These are phyloP conservation scores for Sinotaia quadrata DNA, from an alignment of 2,888 invertebrate genomes.

Conservation along the genomic window DNA sequence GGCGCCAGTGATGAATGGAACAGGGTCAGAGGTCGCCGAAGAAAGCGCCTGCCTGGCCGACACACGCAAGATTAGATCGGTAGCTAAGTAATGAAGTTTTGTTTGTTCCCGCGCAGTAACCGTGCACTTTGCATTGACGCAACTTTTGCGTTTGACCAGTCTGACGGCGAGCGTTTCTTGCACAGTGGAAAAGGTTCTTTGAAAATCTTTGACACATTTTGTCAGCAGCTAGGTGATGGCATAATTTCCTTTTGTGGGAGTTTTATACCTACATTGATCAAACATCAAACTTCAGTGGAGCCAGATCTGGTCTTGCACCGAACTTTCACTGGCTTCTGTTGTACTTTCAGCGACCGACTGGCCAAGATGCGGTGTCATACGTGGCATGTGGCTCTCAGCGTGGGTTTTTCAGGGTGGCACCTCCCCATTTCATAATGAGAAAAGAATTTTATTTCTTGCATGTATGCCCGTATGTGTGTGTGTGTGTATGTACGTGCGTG, in stretches of 20 bases:
- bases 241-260: background rate
- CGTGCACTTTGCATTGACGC: background rate
- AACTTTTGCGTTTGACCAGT: too few relatives aligned
- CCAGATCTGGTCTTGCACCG: background rate
- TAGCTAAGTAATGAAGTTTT: constrained; percentile 37
- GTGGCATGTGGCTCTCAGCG: too few relatives aligned
- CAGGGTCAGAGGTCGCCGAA: constrained; percentile 26
- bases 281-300: too few relatives aligned
- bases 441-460: background rate
- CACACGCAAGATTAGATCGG: constrained; percentile 34
- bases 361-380: too few relatives aligned
- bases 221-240: too few relatives aligned
- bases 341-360: too few relatives aligned
- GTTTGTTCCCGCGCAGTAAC: constrained; percentile 21
- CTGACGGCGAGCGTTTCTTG: too few relatives aligned
- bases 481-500: background rate
- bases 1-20: constrained; percentile 34
- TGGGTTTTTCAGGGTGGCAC: too few relatives aligned
- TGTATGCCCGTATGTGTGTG: background rate
- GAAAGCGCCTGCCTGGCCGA: constrained; percentile 33
- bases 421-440: too few relatives aligned
- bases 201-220: too few relatives aligned
- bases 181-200: too few relatives aligned
- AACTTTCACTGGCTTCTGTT: background rate
- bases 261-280: too few relatives aligned